These are phyloP conservation scores for Phthorimaea operculella DNA, from an alignment of 1,140 invertebrate genomes.

Conservation along the genomic window DNA sequence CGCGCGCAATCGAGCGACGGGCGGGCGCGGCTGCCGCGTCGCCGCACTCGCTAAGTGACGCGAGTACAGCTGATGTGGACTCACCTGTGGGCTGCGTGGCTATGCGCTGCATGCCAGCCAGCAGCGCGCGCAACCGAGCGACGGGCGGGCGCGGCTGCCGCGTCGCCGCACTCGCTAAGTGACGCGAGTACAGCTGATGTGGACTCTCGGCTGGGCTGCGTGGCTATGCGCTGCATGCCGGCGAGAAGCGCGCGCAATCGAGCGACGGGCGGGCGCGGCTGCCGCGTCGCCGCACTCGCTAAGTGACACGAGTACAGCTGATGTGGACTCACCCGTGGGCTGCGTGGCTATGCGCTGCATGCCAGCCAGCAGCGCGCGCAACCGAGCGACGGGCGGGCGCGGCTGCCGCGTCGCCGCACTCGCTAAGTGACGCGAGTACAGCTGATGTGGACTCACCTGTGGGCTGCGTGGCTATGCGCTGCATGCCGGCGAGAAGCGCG, in stretches of 20 bases:
- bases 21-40: slow-evolving; percentile 51
- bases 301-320: slow-evolving; percentile 58
- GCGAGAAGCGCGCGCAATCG: slow-evolving; percentile 45
- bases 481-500: slow-evolving; percentile 38
- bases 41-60: slow-evolving; percentile 54
- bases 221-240: slow-evolving; percentile 34
- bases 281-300: slow-evolving; percentile 47
- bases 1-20: slow-evolving; percentile 51
- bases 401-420: slow-evolving; percentile 54
- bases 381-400: slow-evolving; percentile 51
- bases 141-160: slow-evolving; percentile 57
- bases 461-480: slow-evolving; percentile 38
- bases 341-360: slow-evolving; percentile 39
- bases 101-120: slow-evolving; percentile 36
- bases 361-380: slow-evolving; percentile 41
- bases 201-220: slow-evolving; percentile 34
- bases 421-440: slow-evolving; percentile 54
- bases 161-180: slow-evolving; percentile 51
- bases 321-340: slow-evolving; percentile 34
- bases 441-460: slow-evolving; percentile 32
- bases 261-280: slow-evolving; percentile 57
- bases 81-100: slow-evolving; percentile 37
- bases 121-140: slow-evolving; percentile 44
- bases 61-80: too few relatives aligned
- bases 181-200: slow-evolving; percentile 55